Base-by-base conservation (phyloP, 2,888 invertebrate genomes). In the Pterostichus niger region DNA sequence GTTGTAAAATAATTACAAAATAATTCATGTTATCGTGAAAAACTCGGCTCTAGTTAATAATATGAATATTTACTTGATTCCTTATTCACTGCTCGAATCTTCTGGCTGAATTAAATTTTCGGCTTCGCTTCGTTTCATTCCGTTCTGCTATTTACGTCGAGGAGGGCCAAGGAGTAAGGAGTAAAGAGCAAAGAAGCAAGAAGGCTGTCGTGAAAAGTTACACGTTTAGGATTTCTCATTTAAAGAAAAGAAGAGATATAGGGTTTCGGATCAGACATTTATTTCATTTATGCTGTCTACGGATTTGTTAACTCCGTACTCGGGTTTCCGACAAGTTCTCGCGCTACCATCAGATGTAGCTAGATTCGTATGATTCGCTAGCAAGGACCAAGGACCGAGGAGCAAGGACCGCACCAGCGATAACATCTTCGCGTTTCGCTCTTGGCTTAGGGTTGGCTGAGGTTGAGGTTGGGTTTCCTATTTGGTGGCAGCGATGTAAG, bases 181-280 rank as follows among this genome's bases (percentile, higher is more conserved):
- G 6, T 17, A 73, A 17, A 17, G 73, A 35, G 49, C 17, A 46
- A 73, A n/a, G 15, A 17, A 35, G 49, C 46, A 24, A 46, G 46
- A 46, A 68, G 40, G 44, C 31, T 73, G 44, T 73, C 73, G 73
- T 75, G 75, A 75, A 75, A 75, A 75, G 75, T 54, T 75, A 75
- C 75, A 75, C 82, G 82, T 82, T 82, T 82, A 56, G 82, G 44
- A 82, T 75, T 82, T 82, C 75, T 82, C 82, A 82, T 82, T 82
- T 82, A 82, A 82, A 59, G 82, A 82, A 82, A 40, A 82, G 82
- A 59, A 82, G 75, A 82, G 82, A 82, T 82, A 82, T 75, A 82
- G 24, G 82, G 75, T 82, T 82, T 82, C 82, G 61, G 75, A 82
- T 82, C 82, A 82, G 82, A 82, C 82, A 82, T 82, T 82, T 82